These are phyloP conservation scores for Penelope pileata DNA, from an alignment of 2,113 vertebrate species.

Conservation along the genomic window DNA sequence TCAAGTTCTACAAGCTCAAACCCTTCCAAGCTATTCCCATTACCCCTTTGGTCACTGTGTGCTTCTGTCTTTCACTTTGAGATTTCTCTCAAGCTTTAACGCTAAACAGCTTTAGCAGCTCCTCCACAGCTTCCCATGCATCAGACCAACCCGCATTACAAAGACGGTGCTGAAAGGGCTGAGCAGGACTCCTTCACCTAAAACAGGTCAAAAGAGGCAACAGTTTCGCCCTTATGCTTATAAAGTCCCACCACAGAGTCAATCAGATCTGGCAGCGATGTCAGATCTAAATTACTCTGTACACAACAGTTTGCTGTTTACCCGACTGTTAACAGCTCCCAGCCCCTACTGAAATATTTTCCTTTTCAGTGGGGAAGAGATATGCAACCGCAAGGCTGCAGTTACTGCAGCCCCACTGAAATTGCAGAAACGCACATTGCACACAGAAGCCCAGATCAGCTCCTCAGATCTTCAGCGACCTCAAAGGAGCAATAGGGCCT, in stretches of 20 bases:
- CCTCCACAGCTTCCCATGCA: background rate
- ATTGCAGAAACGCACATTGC: background rate
- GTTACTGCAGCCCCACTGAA: background rate
- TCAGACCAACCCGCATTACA: background rate
- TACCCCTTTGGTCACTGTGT: background rate
- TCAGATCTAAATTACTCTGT: background rate
- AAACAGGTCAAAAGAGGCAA: background rate
- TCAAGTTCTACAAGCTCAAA: background rate
- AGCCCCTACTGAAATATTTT: background rate
- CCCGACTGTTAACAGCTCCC: background rate
- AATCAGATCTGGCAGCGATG: background rate
- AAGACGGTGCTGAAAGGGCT: background rate
- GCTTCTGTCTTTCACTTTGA: background rate
- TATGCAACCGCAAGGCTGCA: background rate
- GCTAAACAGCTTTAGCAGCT: background rate
- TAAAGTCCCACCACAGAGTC: background rate
- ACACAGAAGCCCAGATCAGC: background rate
- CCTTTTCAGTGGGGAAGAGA: background rate
- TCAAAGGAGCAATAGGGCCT: background rate
- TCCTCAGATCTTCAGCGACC: background rate
- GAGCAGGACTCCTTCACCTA: background rate
- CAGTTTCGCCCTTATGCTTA: background rate
- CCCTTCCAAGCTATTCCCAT: background rate
- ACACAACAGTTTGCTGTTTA: background rate
- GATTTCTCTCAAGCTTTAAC: background rate